Conservation (phyloP, 2,888 invertebrate species). For the Tipula confusa region DNA sequence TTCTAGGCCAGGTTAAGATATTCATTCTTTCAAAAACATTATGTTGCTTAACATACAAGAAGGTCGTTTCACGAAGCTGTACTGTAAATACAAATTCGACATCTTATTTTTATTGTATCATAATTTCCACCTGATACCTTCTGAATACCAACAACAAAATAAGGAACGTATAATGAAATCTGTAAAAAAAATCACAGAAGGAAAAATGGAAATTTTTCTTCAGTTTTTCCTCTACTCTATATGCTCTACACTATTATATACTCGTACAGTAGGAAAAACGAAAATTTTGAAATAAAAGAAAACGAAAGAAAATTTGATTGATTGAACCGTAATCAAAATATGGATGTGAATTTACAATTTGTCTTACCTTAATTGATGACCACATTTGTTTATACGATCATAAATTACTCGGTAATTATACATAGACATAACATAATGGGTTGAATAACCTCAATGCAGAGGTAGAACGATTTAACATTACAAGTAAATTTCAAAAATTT, state of each 20-base stretch:
- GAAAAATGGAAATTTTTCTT: not conserved
- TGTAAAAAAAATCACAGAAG: not conserved
- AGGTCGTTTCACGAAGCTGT: no score
- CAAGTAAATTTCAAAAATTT: no score
- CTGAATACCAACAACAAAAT: not conserved
- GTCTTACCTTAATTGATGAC: not conserved
- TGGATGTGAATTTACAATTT: not conserved
- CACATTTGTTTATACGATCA: not conserved
- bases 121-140: conserved; percentile 29
- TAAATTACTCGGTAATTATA: no score
- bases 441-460: no score
- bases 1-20: no score
- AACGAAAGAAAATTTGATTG: not conserved
- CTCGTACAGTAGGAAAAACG: not conserved
- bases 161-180: not conserved
- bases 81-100: no score
- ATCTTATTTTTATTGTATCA: conserved; percentile 27
- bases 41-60: no score
- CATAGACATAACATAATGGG: no score
- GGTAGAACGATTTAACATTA: no score
- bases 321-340: conserved; percentile 1
- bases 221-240: not conserved
- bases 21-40: no score
- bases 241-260: not conserved
- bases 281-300: no score